phyloP scores from a whole-genome alignment of 64 coral and sea anemone genomes.

The Stylophora pistillata region DNA sequence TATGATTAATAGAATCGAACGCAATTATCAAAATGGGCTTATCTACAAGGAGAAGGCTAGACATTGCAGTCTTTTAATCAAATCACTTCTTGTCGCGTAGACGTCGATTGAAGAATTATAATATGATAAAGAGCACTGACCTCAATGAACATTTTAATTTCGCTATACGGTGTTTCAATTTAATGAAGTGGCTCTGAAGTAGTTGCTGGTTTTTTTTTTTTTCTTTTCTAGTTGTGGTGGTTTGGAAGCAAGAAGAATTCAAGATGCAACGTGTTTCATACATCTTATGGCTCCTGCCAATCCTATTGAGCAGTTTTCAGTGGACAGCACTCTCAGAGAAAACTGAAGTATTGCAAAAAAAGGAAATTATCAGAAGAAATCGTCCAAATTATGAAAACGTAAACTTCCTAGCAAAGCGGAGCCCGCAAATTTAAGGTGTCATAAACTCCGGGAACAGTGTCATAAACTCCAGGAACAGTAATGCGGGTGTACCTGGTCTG shows the following conservation, averaged over 20 bases:
- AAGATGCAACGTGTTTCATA: neutral
- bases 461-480: no score
- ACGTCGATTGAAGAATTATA: no score
- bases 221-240: constrained; percentile 7
- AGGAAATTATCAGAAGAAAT: neutral
- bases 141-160: no score
- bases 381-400: neutral
- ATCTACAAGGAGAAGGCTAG: no score
- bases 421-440: constrained; percentile 7
- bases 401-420: neutral
- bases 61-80: no score
- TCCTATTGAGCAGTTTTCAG: neutral
- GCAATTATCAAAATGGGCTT: no score
- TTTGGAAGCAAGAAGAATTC: neutral
- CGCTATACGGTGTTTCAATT: no score
- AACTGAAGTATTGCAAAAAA: neutral
- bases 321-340: neutral
- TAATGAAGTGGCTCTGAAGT: no score
- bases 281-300: neutral
- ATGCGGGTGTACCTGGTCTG: neutral
- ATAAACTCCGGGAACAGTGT: neutral
- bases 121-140: no score
- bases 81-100: no score
- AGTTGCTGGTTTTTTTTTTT: neutral
- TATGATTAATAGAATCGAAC: no score